Percentiles rank a stretch among this genome's conserved stretches.
Conservation (phyloP, 2,113 vertebrate species). For the Microcebus griseorufus region DNA sequence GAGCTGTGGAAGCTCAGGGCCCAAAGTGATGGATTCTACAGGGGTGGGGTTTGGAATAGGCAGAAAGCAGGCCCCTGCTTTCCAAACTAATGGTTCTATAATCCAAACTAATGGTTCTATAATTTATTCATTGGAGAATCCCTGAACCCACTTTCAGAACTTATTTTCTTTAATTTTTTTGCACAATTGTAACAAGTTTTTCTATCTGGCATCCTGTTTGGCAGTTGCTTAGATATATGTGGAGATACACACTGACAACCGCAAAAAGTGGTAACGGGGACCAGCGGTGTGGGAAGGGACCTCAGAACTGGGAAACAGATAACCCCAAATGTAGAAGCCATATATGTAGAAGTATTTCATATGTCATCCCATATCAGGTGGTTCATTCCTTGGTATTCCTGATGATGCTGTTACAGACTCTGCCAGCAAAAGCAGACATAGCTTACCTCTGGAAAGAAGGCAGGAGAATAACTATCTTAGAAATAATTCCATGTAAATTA, state of each 20-base stretch:
- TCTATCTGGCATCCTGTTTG: not conserved
- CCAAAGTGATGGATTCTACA: not conserved
- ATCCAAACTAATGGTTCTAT: not conserved
- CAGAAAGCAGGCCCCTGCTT: not conserved
- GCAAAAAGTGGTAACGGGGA: not conserved
- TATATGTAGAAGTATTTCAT: not conserved
- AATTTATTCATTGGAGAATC: not conserved
- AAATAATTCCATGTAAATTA: not conserved
- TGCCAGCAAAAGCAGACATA: not conserved
- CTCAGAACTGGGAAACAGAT: not conserved
- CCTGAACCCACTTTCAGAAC: not conserved
- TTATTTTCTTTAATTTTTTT: not conserved
- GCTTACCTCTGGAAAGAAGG: not conserved
- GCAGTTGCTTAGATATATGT: not conserved
- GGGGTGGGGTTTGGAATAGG: not conserved
- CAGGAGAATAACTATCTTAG: not conserved
- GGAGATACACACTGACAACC: not conserved
- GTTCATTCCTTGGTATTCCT: not conserved
- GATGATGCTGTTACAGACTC: not conserved
- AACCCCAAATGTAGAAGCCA: not conserved
- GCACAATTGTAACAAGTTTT: not conserved
- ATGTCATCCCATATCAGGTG: not conserved
- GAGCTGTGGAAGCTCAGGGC: not conserved
- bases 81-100: not conserved
- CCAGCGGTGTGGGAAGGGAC: not conserved